phyloP scores from a whole-genome alignment of 2,888 invertebrate genomes.

The Linnaemya vulpina region DNA sequence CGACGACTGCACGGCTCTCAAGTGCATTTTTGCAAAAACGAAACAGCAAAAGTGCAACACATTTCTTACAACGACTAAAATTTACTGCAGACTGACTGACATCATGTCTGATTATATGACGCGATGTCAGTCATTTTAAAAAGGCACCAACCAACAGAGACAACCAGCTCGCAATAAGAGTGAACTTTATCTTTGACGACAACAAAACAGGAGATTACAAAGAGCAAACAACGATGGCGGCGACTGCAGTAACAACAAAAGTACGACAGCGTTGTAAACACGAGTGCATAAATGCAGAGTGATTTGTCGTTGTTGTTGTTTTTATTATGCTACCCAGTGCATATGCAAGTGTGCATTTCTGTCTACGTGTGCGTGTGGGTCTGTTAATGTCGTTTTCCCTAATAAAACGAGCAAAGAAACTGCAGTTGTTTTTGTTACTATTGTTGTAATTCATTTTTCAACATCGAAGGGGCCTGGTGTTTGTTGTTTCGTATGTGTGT shows the following conservation, averaged over 20 bases:
- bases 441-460: constrained; percentile 16
- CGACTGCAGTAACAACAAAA: constrained; percentile 26
- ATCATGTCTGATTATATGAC: constrained; percentile 30
- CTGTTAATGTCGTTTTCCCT: constrained; percentile 32
- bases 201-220: constrained; percentile 40
- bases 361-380: too few relatives aligned
- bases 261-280: background rate
- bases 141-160: constrained; percentile 18
- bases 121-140: constrained; percentile 17
- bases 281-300: constrained; percentile 30
- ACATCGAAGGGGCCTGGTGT: constrained; percentile 35
- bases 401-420: constrained; percentile 7
- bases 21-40: constrained; percentile 46
- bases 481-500: constrained; percentile 9
- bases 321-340: constrained; percentile 24
- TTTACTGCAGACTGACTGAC: constrained; percentile 41
- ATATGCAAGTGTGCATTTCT: background rate
- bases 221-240: constrained; percentile 46
- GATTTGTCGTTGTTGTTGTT: constrained; percentile 1
- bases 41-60: constrained; percentile 23
- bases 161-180: constrained; percentile 49
- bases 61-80: background rate
- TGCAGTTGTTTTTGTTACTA: background rate
- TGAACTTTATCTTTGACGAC: constrained; percentile 62
- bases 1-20: constrained; percentile 39